Base-by-base conservation (phyloP, 2,888 invertebrate species). In the Leptinotarsa peninsularis region DNA sequence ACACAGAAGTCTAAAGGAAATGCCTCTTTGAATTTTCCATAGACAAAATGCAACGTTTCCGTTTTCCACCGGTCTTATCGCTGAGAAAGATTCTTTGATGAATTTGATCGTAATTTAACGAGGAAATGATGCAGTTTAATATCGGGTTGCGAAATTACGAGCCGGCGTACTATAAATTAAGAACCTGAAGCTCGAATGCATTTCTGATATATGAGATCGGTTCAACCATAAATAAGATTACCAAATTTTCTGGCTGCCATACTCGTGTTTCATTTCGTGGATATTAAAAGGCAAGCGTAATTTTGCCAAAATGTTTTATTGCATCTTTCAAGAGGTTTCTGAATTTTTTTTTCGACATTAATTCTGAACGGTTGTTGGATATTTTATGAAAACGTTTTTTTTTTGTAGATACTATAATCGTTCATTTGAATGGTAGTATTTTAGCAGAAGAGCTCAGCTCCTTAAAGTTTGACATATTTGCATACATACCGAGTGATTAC, bases 201-300 rank as follows among this genome's bases (percentile, higher is more conserved):
- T 71, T 76, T 56, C 67, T 71, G 76, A 76, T 73, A 73, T 73
- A 76, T 66, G 76, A 71, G 76, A 50, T 70, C 70, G 70, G 58
- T 68, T 75, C 68, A 49, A 66, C 73, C 73, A 71, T 77, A 77
- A 77, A 77, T 77, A 77, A 77, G 66, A 71, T 76, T 76, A 76
- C 75, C 75, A 33, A 75, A 75, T 75, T 75, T 72, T 63, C 58
- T 60, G 71, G 71, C 66, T 33, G 60, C 63, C 58, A 50, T 60
- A 23, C 49, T 52, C 58, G 50, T 50, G 68, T 73, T 68, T 58
- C 73, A 60, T 73, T 67, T 60, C 68, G 43, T 23, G 60, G 56
- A 60, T 67, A 73, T 68, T 73, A 73, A 73, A 73, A 73, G 60
- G 73, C 73, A 56, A 63, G 60, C 68, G n/a, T 73, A 73, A 73